phyloP scores from a whole-genome alignment of 2,797 vertebrate genomes.

The Bradypodion pumilum region DNA sequence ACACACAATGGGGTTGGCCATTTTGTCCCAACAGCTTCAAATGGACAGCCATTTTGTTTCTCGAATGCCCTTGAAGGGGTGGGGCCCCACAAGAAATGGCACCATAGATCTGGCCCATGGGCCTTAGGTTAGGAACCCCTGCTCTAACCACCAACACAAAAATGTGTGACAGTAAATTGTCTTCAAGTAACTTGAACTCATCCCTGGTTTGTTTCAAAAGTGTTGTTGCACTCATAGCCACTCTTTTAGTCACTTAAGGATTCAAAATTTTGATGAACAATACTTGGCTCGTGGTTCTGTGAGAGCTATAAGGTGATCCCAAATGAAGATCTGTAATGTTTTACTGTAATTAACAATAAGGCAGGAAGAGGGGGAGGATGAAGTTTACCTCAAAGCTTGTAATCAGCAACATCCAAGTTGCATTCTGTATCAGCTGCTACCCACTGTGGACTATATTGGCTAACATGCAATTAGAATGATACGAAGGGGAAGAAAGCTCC shows the following conservation, averaged over 20 bases:
- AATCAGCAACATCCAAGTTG: conserved; percentile 30
- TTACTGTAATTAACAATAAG: conserved; percentile 29
- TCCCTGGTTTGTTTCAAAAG: too few species aligned
- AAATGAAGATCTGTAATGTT: conserved; percentile 40
- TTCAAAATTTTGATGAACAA: conserved; percentile 4
- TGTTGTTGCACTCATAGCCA: too few species aligned
- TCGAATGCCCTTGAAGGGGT: too few species aligned
- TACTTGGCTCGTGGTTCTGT: conserved; percentile 38
- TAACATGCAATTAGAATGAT: background rate
- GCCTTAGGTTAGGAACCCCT: too few species aligned
- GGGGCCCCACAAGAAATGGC: too few species aligned
- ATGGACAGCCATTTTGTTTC: too few species aligned
- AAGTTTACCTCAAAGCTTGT: conserved; percentile 13
- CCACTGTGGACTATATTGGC: background rate
- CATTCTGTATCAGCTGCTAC: conserved; percentile 30
- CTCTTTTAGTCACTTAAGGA: conserved; percentile 14
- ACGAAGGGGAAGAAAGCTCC: background rate
- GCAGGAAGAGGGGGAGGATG: conserved; percentile 39
- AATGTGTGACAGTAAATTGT: too few species aligned
- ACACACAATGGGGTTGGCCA: too few species aligned
- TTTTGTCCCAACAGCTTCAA: too few species aligned
- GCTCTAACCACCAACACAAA: too few species aligned
- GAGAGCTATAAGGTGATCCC: conserved; percentile 13
- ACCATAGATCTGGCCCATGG: too few species aligned
- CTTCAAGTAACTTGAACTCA: too few species aligned